These are phyloP conservation scores for Hyppa rectilinea DNA, from an alignment of 2,888 invertebrate genomes.

Conservation along the genomic window DNA sequence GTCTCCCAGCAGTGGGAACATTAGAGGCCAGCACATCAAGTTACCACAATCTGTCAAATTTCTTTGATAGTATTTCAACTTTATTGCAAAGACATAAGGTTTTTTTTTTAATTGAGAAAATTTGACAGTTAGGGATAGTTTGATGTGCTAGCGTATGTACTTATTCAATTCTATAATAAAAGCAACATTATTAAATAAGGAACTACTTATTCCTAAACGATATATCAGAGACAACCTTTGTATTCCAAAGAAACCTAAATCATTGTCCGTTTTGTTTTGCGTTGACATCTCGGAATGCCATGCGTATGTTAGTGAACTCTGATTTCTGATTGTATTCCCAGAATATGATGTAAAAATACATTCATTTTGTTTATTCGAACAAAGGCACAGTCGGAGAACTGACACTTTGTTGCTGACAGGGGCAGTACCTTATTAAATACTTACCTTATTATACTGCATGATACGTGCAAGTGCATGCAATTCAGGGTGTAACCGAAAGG, in stretches of 20 bases:
- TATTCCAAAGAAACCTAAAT: constrained; percentile 65
- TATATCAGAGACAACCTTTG: background rate
- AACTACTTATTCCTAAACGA: background rate
- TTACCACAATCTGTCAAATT: too few relatives aligned
- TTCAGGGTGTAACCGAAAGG: too few relatives aligned
- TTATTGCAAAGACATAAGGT: too few relatives aligned
- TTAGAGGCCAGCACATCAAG: too few relatives aligned
- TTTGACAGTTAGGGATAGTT: too few relatives aligned
- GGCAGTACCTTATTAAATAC: too few relatives aligned
- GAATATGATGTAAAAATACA: constrained; percentile 25
- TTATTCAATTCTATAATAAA: background rate
- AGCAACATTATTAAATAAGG: background rate
- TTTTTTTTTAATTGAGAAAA: too few relatives aligned
- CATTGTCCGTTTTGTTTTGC: constrained; percentile 67
- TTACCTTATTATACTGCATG: too few relatives aligned
- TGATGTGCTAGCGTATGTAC: too few relatives aligned
- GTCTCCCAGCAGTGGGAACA: too few relatives aligned
- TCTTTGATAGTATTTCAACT: too few relatives aligned
- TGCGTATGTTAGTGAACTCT: constrained; percentile 44
- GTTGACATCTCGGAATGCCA: constrained; percentile 65
- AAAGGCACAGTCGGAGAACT: background rate
- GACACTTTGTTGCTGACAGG: background rate
- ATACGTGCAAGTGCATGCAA: too few relatives aligned
- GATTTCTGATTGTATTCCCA: constrained; percentile 41
- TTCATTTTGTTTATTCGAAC: background rate